phyloP scores from a whole-genome alignment of 1,140 invertebrate species.

The Aleiodes sp. region DNA sequence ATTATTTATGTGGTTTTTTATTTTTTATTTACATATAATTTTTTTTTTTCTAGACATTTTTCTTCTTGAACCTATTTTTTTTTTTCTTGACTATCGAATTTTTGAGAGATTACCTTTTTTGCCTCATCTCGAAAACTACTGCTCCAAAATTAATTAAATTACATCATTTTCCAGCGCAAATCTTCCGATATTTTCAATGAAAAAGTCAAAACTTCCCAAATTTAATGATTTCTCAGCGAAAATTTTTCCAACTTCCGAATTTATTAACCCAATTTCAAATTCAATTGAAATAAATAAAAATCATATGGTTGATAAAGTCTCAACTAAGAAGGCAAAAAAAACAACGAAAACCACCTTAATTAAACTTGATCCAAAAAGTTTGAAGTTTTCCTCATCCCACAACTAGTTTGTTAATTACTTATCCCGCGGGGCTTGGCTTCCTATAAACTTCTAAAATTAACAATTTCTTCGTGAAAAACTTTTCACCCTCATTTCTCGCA shows the following conservation, averaged over 20 bases:
- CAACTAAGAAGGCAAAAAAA: conserved; percentile 1
- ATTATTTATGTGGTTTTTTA: too few species aligned
- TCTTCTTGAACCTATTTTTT: not conserved
- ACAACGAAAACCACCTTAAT: conserved; percentile 9
- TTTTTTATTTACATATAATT: too few species aligned
- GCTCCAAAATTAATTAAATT: too few species aligned
- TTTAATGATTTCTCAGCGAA: too few species aligned
- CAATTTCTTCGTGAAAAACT: conserved; percentile 9
- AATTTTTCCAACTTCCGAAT: too few species aligned
- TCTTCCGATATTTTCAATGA: too few species aligned
- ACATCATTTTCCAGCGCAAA: too few species aligned
- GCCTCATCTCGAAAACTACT: too few species aligned
- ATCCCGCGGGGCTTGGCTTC: not conserved
- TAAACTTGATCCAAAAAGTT: conserved; percentile 22
- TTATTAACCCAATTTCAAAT: not conserved
- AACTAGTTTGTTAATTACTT: conserved; percentile 28
- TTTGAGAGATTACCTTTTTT: too few species aligned
- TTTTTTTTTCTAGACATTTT: not conserved
- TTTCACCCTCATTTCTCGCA: not conserved
- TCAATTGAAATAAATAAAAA: not conserved
- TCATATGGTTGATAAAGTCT: not conserved
- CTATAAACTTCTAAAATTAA: conserved; percentile 22
- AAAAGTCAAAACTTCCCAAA: too few species aligned
- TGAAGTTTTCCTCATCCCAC: not conserved
- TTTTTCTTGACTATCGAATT: too few species aligned